A percentile compares a stretch with the other conserved stretches of the same genome.
These are phyloP conservation scores for Synaphobranchus kaupii DNA, from an alignment of 2,797 vertebrate species.

Conservation along the genomic window DNA sequence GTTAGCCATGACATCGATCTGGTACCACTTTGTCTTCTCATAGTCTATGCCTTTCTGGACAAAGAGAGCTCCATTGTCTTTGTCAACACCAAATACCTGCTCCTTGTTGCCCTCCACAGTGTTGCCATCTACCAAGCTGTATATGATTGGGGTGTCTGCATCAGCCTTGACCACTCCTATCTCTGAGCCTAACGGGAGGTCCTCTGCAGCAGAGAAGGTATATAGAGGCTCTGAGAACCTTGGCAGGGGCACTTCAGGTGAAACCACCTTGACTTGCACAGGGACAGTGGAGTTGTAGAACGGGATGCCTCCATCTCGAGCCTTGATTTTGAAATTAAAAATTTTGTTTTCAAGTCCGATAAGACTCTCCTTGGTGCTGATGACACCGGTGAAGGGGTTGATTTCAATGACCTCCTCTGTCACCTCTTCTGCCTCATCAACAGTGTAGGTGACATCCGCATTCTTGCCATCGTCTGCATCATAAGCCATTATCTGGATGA, in stretches of 20 bases:
- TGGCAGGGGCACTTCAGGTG: conserved; percentile 86
- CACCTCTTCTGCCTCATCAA: conserved; percentile 81
- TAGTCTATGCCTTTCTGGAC: conserved; percentile 89
- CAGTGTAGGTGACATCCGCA: conserved; percentile 92
- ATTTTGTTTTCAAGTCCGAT: conserved; percentile 88
- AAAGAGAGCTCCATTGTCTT: conserved; percentile 83
- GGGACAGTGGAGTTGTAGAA: conserved; percentile 89
- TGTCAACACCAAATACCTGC: conserved; percentile 84
- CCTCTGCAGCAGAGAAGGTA: conserved; percentile 89
- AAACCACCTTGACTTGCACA: conserved; percentile 87
- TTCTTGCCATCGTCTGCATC: conserved; percentile 95
- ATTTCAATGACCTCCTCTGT: conserved; percentile 88
- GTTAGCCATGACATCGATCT: conserved; percentile 89
- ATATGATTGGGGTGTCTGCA: conserved; percentile 88
- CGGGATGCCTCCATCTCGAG: conserved; percentile 88
- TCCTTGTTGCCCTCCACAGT: conserved; percentile 93
- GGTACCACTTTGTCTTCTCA: conserved; percentile 94
- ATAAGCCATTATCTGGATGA: conserved; percentile 92
- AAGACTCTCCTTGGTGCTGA: conserved; percentile 90
- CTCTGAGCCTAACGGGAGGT: conserved; percentile 87
- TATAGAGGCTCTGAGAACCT: conserved; percentile 96
- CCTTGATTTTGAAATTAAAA: conserved; percentile 91
- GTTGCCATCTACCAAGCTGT: conserved; percentile 93
- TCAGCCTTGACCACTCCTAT: conserved; percentile 87
- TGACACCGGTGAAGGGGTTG: conserved; percentile 87